phyloP scores from a whole-genome alignment of 1,140 invertebrate genomes.

The Paralvinella palmiformis region DNA sequence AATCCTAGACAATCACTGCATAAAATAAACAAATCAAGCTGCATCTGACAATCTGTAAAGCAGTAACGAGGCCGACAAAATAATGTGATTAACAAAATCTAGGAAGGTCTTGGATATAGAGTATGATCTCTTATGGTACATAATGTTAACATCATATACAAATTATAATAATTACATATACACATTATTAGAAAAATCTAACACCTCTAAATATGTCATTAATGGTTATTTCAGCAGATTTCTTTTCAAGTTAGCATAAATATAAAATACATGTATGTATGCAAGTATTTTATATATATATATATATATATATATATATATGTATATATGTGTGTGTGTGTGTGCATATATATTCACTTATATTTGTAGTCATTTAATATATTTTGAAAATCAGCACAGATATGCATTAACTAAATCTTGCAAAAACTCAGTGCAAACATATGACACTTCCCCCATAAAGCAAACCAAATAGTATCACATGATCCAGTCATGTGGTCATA shows the following conservation, averaged over 20 bases:
- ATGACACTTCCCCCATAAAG: no score
- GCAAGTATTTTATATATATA: background rate
- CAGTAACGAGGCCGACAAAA: no score
- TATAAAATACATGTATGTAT: background rate
- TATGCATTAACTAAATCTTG: no score
- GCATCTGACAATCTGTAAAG: no score
- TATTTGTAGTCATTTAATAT: background rate
- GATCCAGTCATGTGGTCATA: no score
- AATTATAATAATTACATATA: background rate
- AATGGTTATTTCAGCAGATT: background rate
- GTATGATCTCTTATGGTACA: background rate
- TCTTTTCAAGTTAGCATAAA: background rate
- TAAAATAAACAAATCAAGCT: no score
- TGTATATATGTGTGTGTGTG: background rate
- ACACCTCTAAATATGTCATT: background rate
- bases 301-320: background rate
- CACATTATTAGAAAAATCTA: background rate
- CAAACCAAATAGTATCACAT: no score
- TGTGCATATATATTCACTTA: background rate
- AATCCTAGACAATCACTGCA: no score
- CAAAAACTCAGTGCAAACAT: no score
- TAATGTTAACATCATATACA: background rate
- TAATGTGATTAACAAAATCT: background rate
- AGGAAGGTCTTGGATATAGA: background rate
- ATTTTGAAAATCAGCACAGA: background rate